phyloP scores from a whole-genome alignment of 1,140 invertebrate genomes.

The Araneus ventricosus region DNA sequence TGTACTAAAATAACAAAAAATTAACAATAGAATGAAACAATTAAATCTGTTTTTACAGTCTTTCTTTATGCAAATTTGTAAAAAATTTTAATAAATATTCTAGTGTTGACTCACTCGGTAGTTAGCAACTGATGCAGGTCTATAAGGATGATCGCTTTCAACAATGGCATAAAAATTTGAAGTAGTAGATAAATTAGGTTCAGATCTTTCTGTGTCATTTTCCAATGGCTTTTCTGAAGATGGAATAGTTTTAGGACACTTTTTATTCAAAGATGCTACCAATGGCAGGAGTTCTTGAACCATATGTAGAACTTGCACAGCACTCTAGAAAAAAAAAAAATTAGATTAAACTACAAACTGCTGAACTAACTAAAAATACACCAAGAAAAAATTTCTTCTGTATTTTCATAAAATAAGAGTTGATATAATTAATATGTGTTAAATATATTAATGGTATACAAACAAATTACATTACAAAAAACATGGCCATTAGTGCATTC shows the following conservation, averaged over 20 bases:
- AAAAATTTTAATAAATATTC: no score
- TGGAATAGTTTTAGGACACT: constrained; percentile 40
- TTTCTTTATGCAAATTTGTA: no score
- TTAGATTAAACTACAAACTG: background rate
- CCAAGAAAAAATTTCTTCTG: no score
- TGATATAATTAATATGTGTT: no score
- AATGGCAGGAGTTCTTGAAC: constrained; percentile 95
- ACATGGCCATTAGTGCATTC: no score
- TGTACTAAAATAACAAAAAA: no score
- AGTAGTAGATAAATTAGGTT: constrained; percentile 82
- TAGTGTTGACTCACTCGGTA: constrained; percentile 84
- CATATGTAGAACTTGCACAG: constrained; percentile 92
- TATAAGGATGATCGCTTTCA: constrained; percentile 98
- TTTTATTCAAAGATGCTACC: constrained; percentile 89
- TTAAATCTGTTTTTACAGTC: no score
- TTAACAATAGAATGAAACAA: no score
- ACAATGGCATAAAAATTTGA: constrained; percentile 92
- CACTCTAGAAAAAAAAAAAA: constrained; percentile 85
- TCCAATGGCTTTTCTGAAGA: constrained; percentile 39
- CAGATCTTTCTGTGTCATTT: constrained; percentile 47
- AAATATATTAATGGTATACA: no score
- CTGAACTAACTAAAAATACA: no score
- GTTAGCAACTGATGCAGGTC: constrained; percentile 91
- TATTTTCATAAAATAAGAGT: no score
- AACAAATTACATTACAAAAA: no score